Evolutionary conservation across 2,113 vertebrate genomes (phyloP).

Genomic region (Stegostoma tigrinum): DNA sequence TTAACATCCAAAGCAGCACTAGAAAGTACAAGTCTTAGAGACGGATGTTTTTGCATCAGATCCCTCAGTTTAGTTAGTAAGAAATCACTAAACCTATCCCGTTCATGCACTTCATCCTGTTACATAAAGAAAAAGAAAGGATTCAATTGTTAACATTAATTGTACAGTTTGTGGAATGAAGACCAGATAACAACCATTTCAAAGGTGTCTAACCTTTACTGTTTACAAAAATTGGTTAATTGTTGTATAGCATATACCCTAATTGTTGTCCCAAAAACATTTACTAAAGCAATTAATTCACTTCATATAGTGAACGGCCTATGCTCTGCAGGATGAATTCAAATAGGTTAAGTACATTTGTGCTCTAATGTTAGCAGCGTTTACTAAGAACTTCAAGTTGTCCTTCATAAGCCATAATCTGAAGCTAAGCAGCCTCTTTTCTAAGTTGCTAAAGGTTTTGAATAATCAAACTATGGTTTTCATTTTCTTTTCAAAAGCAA

Average conservation of each 20-base stretch:
- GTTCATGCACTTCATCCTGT: slow-evolving; percentile 93
- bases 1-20: slow-evolving; percentile 81
- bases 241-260: background rate
- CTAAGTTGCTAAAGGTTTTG: background rate
- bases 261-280: background rate
- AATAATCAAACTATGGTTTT: background rate
- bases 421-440: background rate
- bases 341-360: background rate
- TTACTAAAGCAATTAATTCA: background rate
- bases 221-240: background rate
- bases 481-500: background rate
- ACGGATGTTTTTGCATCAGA: slow-evolving; percentile 65
- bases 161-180: background rate
- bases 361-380: background rate
- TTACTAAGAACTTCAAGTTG: background rate
- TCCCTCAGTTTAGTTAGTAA: slow-evolving; percentile 84
- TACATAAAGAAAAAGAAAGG: slow-evolving; percentile 27
- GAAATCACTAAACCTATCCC: slow-evolving; percentile 89
- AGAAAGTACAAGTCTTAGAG: slow-evolving; percentile 81
- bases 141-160: background rate
- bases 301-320: background rate
- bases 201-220: background rate
- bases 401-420: background rate
- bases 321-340: background rate
- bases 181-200: background rate